Percentiles rank a stretch among this genome's conserved stretches.
phyloP scores from a whole-genome alignment of 2,797 vertebrate species.

The Siniperca obscura region DNA sequence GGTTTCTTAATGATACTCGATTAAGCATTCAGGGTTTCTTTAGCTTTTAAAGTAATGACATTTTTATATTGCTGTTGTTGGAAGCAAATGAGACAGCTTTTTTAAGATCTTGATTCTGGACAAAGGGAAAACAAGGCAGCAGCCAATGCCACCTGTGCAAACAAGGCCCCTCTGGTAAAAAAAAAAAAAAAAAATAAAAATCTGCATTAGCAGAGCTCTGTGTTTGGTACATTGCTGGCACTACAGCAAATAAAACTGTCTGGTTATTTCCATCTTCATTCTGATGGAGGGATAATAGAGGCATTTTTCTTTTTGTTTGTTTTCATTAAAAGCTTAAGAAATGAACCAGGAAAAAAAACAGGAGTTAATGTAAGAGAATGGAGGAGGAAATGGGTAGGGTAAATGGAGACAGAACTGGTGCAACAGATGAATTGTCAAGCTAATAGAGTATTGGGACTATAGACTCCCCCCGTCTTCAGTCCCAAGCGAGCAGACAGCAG shows the following conservation, averaged over 20 bases:
- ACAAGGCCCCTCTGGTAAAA: constrained; percentile 77
- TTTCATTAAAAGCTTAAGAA: constrained; percentile 56
- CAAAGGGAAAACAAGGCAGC: constrained; percentile 80
- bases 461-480: constrained; percentile 26
- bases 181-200: constrained; percentile 26
- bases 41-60: constrained; percentile 73
- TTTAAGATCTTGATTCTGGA: constrained; percentile 72
- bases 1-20: constrained; percentile 77
- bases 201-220: constrained; percentile 62
- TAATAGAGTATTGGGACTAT: constrained; percentile 42
- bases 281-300: constrained; percentile 54
- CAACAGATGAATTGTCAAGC: constrained; percentile 43
- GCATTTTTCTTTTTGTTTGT: constrained; percentile 48
- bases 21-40: constrained; percentile 68
- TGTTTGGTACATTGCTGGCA: constrained; percentile 56
- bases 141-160: constrained; percentile 84
- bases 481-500: constrained; percentile 54
- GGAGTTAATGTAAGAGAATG: constrained; percentile 36
- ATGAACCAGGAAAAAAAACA: constrained; percentile 27
- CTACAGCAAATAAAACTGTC: constrained; percentile 69
- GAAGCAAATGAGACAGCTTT: constrained; percentile 76
- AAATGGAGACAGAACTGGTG: constrained; percentile 30
- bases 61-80: constrained; percentile 79
- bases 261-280: constrained; percentile 60
- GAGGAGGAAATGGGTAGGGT: constrained; percentile 5